Base-by-base conservation (phyloP, 2,113 vertebrate genomes). In the Himantopus leucocephalus region DNA sequence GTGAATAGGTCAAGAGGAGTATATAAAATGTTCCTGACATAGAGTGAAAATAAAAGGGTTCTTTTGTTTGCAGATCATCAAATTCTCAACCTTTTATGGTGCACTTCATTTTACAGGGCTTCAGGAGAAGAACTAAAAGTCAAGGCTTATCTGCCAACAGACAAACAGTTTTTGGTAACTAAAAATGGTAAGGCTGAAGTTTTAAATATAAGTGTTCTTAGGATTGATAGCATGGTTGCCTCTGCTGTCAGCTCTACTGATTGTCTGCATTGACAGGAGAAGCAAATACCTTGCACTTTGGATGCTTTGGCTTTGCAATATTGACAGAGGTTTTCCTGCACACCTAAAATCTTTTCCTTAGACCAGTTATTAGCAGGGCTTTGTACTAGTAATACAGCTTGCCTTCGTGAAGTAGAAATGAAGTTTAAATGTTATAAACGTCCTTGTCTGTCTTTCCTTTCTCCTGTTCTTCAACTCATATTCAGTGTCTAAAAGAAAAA, bases 141-240 rank as follows among this genome's bases (percentile, higher is more conserved):
- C 96, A 99, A 99, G 96, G 98, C 99, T 29, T 99, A 99, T 88
- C 97, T 99, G 58, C 99, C 99, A 26, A 97, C 97, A 87, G 99
- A 99, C 86, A 99, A 99, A 98, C 99, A 99, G 95, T 99, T 99
- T 95, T 98, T 99, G 92, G 97, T 99, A 97, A 99, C 99, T 35
- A 99, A 99, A 97, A 99, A 99, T 96, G 99, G 99, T 99, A 98
- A 98, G 98, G 74, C 73, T 89, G 59, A 73, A 78, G 53, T 91
- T 89, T 88, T 70, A 91, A 93, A 68, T 93, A 2, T 20, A 52
- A 77, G 4, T 48, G 12, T 78, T 79, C 29, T 50, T 92, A 62
- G 41, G n/a, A 62, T 4, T 86, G 60, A 64, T 70, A 50, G 34
- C 30, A 41, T 64, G 39, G 18, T 52, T 91, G 56, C 29, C 53